phyloP scores from a whole-genome alignment of 2,113 vertebrate species.

The Petroica traversi region DNA sequence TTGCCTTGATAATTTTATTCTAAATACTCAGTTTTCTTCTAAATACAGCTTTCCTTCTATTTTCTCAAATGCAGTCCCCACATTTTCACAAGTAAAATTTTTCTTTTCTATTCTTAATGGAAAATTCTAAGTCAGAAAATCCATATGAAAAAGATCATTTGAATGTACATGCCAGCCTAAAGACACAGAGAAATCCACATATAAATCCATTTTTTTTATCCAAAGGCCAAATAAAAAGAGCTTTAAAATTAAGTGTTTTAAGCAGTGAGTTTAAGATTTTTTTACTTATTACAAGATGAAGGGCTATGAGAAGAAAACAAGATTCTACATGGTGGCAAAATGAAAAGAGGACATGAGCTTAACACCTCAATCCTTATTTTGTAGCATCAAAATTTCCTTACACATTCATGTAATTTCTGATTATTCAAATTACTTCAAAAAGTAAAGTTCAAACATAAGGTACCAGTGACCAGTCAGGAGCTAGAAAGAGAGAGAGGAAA shows the following conservation, averaged over 20 bases:
- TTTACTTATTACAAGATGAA: neutral
- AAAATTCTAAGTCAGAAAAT: neutral
- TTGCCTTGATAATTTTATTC: neutral
- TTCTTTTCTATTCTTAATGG: neutral
- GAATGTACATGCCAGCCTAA: neutral
- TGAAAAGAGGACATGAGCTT: neutral
- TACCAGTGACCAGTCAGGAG: neutral
- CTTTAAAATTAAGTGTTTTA: neutral
- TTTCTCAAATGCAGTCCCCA: neutral
- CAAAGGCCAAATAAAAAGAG: neutral
- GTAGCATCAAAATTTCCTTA: neutral
- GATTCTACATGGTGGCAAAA: neutral
- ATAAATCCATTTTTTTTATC: neutral
- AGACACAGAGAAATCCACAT: neutral
- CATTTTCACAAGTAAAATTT: neutral
- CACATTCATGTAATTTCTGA: rapidly evolving
- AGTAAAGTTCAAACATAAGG: neutral
- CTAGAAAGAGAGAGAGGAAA: neutral
- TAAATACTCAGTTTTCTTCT: neutral
- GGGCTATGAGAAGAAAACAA: neutral
- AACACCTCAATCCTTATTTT: neutral
- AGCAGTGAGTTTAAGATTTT: neutral
- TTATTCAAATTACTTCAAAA: neutral
- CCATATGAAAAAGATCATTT: neutral
- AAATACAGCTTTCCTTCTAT: neutral